Percentiles rank a stretch among this genome's conserved stretches.
These are phyloP conservation scores for Diabrotica undecimpunctata DNA, from an alignment of 1,140 invertebrate genomes.

Conservation along the genomic window DNA sequence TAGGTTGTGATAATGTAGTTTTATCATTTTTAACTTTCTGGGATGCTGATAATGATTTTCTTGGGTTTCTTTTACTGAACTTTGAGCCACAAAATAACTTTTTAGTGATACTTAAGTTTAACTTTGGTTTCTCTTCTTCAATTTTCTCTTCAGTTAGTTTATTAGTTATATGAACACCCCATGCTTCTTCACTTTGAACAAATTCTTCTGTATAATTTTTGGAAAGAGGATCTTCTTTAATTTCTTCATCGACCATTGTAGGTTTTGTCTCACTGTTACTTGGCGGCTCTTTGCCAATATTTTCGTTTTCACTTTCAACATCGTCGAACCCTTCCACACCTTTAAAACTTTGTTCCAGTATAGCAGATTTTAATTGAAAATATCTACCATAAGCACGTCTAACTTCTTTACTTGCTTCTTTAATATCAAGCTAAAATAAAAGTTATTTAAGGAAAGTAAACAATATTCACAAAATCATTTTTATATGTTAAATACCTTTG, in stretches of 20 bases:
- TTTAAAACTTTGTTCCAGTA: conserved; percentile 65
- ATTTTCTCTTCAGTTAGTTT: conserved; percentile 18
- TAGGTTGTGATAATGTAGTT: conserved; percentile 27
- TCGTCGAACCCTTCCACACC: conserved; percentile 48
- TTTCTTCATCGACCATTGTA: neutral
- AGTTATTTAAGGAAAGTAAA: conserved; percentile 5
- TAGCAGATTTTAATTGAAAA: conserved; percentile 70
- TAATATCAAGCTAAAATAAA: conserved; percentile 66
- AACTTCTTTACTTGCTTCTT: conserved; percentile 65
- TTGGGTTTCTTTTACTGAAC: conserved; percentile 70
- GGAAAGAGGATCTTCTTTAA: neutral
- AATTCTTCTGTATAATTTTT: conserved; percentile 3
- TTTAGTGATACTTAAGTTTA: conserved; percentile 55
- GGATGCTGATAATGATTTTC: conserved; percentile 58
- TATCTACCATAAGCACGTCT: conserved; percentile 77
- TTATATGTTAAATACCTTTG: conserved; percentile 57
- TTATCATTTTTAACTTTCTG: conserved; percentile 40
- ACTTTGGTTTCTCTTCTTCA: conserved; percentile 35
- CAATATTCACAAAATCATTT: conserved; percentile 22
- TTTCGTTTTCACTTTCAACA: conserved; percentile 38
- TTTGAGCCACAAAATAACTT: conserved; percentile 67
- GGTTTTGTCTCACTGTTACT: neutral
- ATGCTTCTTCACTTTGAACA: conserved; percentile 46
- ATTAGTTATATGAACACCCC: conserved; percentile 58
- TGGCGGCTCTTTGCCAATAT: conserved; percentile 33